Percentiles rank a stretch among this genome's conserved stretches.
These are phyloP conservation scores for Eulemur albifrons DNA, from an alignment of 2,797 vertebrate genomes.

Conservation along the genomic window DNA sequence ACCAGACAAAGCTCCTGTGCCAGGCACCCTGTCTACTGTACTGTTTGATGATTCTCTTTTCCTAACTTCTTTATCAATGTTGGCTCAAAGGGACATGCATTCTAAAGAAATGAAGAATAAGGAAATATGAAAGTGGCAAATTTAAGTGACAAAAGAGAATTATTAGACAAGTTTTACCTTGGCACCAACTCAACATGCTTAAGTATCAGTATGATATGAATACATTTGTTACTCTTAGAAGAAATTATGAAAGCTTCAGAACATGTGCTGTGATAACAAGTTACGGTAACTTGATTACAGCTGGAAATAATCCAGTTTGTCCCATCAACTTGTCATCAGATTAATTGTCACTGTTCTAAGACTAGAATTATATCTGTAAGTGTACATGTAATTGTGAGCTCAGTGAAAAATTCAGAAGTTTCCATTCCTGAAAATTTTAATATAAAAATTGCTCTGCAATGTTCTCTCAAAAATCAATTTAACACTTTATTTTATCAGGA, in stretches of 20 bases:
- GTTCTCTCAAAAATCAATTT: neutral
- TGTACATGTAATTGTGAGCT: neutral
- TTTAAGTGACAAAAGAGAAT: neutral
- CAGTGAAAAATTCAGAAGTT: neutral
- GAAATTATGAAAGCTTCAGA: neutral
- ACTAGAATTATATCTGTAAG: neutral
- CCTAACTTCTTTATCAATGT: neutral
- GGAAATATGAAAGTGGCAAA: neutral
- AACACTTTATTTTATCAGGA: neutral
- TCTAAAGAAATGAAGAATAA: neutral
- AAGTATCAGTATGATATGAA: neutral
- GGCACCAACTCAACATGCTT: neutral
- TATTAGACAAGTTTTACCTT: neutral
- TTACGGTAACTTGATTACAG: neutral
- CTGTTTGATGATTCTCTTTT: neutral
- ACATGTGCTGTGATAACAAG: neutral
- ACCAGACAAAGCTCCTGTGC: neutral
- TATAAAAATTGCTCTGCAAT: neutral
- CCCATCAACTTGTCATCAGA: neutral
- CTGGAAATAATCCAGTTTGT: neutral
- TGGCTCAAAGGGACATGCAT: neutral
- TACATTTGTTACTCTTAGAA: neutral
- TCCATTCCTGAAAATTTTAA: neutral
- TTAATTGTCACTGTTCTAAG: neutral
- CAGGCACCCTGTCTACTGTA: neutral